These are phyloP conservation scores for Prunella fulvescens DNA, from an alignment of 2,113 vertebrate species.

Conservation along the genomic window DNA sequence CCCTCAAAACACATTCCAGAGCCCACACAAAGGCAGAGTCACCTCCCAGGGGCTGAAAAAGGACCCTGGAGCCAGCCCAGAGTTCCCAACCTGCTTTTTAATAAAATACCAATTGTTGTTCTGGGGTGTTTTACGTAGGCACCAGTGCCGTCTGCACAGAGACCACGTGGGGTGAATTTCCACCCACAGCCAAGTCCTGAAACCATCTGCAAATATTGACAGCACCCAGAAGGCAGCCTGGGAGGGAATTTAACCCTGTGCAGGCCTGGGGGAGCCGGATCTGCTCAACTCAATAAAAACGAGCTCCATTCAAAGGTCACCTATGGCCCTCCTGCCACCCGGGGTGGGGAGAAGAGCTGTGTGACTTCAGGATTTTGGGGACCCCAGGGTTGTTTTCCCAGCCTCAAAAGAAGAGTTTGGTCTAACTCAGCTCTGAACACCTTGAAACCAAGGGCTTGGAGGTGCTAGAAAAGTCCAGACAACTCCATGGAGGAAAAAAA, in stretches of 20 bases:
- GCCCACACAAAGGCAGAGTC: not conserved
- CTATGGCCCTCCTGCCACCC: fast-evolving
- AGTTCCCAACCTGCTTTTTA: not conserved
- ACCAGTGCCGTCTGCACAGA: not conserved
- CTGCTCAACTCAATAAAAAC: fast-evolving
- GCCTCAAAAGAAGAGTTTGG: not conserved
- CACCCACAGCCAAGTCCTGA: not conserved
- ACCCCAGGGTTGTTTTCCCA: fast-evolving
- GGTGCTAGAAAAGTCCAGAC: not conserved
- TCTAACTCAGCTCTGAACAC: not conserved
- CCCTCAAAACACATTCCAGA: not conserved
- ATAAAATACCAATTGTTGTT: fast-evolving
- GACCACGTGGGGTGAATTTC: not conserved
- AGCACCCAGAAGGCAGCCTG: fast-evolving
- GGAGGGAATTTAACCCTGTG: not conserved
- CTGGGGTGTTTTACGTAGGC: fast-evolving
- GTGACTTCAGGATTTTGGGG: not conserved
- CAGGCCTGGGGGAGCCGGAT: fast-evolving
- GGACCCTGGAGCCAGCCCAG: not conserved
- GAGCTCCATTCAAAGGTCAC: fast-evolving
- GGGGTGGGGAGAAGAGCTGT: fast-evolving
- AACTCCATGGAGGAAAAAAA: not conserved
- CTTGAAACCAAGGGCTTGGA: not conserved
- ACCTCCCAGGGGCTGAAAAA: not conserved
- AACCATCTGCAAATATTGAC: not conserved